Evolutionary conservation across 1,140 invertebrate genomes (phyloP), one percentile per base, ranked within the genome.

Genomic region (Capitella teleta): DNA sequence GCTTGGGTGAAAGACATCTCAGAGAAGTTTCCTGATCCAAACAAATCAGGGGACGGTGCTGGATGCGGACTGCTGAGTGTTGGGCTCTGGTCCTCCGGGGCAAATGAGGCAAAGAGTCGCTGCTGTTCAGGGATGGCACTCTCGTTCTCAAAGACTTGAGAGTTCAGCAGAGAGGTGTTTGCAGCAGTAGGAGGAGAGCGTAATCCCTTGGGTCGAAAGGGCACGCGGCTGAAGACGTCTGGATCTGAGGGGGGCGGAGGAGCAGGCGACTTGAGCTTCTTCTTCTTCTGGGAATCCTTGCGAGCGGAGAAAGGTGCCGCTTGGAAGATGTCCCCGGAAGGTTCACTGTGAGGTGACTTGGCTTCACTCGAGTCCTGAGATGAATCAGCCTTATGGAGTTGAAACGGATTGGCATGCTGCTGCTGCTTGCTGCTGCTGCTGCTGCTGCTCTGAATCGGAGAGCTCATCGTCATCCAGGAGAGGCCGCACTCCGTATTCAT

Each of bases 401-500:
- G 42, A 21, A 24, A 24, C 1, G 38, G 42, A 26, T 26, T 44
- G 25, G 16, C 21, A 4, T 26, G 21, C 25, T 24, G 21, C 21
- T 18, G 21, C 16, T 32, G 8, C 30, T 44, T 26, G 50, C 45
- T 57, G 61, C 44, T 47, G 52, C 34, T 47, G 63, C 61, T 28
- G 57, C 63, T 18, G 52, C 47, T 52, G 24, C 5, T 74, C 42
- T 26, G 42, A 24, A n/a, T 82, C 81, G 1, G 80, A 80, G 52
- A 86, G 64, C 61, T 87, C 84, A 64, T 87, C 84, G 57, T 89
- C 85, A 25, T 85, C 72, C 1, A 88, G 63, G 8, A 89, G 63
- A 1, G 85, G 85, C 54, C 80, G 79, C 51, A 85, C 83, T 1
- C 85, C 85, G 57, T 86, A 86, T 49, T 83, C 80, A 68, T 87